These are phyloP conservation scores for Hirundo rustica DNA, from an alignment of 2,797 vertebrate species.

Conservation along the genomic window DNA sequence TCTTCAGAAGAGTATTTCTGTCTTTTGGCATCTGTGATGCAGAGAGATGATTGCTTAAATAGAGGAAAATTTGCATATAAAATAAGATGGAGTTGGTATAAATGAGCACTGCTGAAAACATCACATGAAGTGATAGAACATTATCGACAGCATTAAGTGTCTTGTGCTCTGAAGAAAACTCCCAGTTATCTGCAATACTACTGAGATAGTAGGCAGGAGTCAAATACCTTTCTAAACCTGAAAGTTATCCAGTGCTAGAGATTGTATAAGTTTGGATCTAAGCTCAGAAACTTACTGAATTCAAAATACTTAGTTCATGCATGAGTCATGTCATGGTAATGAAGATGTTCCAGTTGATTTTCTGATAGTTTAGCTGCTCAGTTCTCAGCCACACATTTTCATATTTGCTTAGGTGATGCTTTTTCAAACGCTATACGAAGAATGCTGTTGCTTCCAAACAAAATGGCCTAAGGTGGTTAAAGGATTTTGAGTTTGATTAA, in stretches of 20 bases:
- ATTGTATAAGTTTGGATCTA: background rate
- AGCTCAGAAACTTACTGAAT: background rate
- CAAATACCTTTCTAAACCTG: background rate
- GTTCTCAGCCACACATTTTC: background rate
- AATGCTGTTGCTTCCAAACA: background rate
- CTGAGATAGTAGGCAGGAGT: background rate
- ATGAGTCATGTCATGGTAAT: background rate
- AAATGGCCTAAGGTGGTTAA: background rate
- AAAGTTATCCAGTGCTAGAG: background rate
- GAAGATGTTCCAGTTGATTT: background rate
- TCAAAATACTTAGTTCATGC: background rate
- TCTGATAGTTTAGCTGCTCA: background rate
- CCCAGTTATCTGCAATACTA: background rate
- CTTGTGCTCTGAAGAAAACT: background rate
- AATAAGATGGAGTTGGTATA: slow-evolving; percentile 19
- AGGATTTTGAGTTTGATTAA: background rate
- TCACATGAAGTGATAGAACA: background rate
- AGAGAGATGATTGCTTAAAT: slow-evolving; percentile 28
- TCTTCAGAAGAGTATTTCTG: slow-evolving; percentile 44
- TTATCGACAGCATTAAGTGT: background rate
- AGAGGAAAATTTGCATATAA: slow-evolving; percentile 44
- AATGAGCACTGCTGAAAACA: slow-evolving; percentile 32
- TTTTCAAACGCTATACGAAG: background rate
- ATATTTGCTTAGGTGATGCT: background rate
- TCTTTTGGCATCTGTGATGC: slow-evolving; percentile 30